These are phyloP conservation scores for Metridium senile DNA, from an alignment of 92 coral and sea anemone species.

Conservation along the genomic window DNA sequence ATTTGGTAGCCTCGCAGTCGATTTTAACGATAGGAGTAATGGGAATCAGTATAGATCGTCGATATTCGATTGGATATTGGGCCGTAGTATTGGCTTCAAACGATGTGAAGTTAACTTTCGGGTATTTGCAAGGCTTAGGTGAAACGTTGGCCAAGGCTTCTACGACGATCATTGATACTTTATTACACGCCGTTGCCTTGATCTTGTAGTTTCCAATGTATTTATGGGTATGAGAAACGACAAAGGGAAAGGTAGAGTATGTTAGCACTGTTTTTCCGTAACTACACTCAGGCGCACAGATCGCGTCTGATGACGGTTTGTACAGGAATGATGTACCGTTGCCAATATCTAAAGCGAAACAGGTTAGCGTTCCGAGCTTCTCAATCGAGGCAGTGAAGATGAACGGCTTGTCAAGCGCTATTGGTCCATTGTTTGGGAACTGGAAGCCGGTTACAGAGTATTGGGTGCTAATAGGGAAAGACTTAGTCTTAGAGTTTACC, in stretches of 20 bases:
- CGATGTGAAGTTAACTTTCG: slow-evolving; percentile 64
- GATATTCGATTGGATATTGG: slow-evolving; percentile 41
- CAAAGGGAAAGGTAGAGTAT: neutral
- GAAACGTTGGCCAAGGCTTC: slow-evolving; percentile 40
- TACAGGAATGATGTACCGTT: slow-evolving; percentile 53
- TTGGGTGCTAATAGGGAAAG: slow-evolving; percentile 26
- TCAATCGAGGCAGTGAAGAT: slow-evolving; percentile 37
- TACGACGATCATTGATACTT: slow-evolving; percentile 36
- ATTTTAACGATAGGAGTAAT: slow-evolving; percentile 50
- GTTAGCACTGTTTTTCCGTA: neutral
- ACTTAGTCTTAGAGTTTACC: slow-evolving; percentile 29
- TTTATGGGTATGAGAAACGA: neutral
- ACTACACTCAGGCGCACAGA: slow-evolving; percentile 42
- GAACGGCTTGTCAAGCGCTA: slow-evolving; percentile 31
- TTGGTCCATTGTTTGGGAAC: slow-evolving; percentile 59
- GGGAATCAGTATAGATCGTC: slow-evolving; percentile 26
- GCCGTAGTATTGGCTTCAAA: slow-evolving; percentile 48
- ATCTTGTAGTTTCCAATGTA: slow-evolving; percentile 35
- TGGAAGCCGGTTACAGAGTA: slow-evolving; percentile 45
- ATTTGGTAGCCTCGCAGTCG: slow-evolving; percentile 82
- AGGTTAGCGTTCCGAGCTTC: slow-evolving; percentile 66
- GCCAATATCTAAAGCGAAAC: slow-evolving; percentile 53
- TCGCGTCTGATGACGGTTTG: slow-evolving; percentile 26
- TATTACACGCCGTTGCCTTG: slow-evolving; percentile 52
- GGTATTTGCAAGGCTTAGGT: slow-evolving; percentile 70